A percentile compares a stretch with the other conserved stretches of the same genome.
These are phyloP conservation scores for Nothobranchius kuhntae DNA, from an alignment of 2,113 vertebrate genomes.

Conservation along the genomic window DNA sequence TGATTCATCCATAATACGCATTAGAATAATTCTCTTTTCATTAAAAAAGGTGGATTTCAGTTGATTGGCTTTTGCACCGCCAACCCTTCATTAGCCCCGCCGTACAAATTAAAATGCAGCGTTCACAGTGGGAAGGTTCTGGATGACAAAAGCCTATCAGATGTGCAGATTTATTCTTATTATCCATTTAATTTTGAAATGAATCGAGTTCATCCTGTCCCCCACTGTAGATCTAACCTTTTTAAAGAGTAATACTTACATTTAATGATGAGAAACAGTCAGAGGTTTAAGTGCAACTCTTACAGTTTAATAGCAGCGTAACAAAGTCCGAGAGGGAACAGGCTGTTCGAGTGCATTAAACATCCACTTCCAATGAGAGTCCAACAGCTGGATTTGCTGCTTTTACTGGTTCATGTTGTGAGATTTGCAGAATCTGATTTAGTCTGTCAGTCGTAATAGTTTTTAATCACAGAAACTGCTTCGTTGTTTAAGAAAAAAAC, in stretches of 20 bases:
- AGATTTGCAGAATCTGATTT: no score
- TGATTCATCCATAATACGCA: conserved; percentile 48
- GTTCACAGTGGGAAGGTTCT: conserved; percentile 1
- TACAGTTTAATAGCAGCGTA: conserved; percentile 31
- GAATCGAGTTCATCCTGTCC: conserved; percentile 27
- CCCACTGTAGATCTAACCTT: conserved; percentile 25
- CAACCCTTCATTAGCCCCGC: conserved; percentile 41
- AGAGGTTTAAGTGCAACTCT: conserved; percentile 20
- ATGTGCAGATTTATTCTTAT: background rate
- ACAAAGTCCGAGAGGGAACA: conserved; percentile 36
- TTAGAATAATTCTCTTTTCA: conserved; percentile 61
- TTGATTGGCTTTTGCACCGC: conserved; percentile 40
- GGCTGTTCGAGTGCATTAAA: conserved; percentile 45
- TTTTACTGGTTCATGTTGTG: background rate
- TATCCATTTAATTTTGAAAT: conserved; percentile 5
- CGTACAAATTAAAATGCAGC: conserved; percentile 17
- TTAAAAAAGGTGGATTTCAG: conserved; percentile 47
- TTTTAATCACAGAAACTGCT: no score
- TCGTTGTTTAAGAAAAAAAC: no score
- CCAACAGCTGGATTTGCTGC: conserved; percentile 5
- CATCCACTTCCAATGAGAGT: conserved; percentile 30
- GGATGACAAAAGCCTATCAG: background rate
- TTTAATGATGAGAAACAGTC: conserved; percentile 26
- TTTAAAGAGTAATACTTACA: conserved; percentile 21
- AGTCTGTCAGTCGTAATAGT: no score